Percentiles rank a stretch among this genome's conserved stretches.
Evolutionary conservation across 2,113 vertebrate genomes (phyloP).

Genomic region (Myanophis thanlyinensis): DNA sequence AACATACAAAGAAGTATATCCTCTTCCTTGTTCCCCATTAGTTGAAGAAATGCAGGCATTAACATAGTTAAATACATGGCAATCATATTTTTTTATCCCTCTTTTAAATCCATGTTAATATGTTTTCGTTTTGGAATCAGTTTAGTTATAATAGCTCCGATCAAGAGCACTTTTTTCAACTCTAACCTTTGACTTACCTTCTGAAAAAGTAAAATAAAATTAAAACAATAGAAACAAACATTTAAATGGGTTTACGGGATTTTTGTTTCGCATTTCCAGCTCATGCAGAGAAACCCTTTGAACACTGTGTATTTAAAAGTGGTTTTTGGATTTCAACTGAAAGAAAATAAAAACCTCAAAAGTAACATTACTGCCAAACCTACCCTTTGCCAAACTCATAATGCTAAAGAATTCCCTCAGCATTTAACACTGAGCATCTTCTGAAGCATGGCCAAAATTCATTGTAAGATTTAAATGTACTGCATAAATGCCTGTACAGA

Average conservation of each 20-base stretch:
- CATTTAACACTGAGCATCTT: conserved; percentile 15
- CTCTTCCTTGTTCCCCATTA: background rate
- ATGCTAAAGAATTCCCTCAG: background rate
- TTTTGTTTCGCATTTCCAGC: background rate
- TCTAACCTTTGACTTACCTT: background rate
- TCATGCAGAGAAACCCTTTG: background rate
- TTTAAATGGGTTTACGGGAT: background rate
- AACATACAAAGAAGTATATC: background rate
- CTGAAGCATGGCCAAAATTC: conserved; percentile 6
- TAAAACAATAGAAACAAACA: background rate
- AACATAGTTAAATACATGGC: background rate
- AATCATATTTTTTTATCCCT: background rate
- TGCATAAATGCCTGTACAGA: conserved; percentile 24
- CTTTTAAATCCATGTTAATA: background rate
- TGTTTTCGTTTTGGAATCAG: background rate
- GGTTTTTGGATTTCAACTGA: background rate
- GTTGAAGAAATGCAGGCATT: background rate
- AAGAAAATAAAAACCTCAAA: conserved; percentile 1
- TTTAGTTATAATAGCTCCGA: background rate
- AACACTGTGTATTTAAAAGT: conserved; percentile 1
- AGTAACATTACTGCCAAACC: background rate
- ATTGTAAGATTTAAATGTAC: conserved; percentile 11
- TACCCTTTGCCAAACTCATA: background rate
- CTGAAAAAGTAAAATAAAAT: background rate
- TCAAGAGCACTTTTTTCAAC: background rate